Evolutionary conservation across 2,113 vertebrate species (phyloP).

Genomic region (Ochotona princeps): DNA sequence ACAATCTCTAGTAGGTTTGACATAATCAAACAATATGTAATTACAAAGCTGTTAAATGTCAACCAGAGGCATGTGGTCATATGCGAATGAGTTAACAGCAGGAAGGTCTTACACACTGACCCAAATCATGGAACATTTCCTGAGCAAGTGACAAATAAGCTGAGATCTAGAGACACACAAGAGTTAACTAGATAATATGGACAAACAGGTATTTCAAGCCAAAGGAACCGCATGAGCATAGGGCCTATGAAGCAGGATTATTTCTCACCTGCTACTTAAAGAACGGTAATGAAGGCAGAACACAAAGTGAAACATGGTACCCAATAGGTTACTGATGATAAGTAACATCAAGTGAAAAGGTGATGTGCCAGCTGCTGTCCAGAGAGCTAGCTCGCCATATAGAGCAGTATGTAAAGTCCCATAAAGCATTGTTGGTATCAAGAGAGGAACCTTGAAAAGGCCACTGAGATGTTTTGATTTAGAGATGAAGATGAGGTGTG

Average conservation of each 20-base stretch:
- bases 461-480: not conserved
- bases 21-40: slow-evolving; percentile 32
- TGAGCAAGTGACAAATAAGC: not conserved
- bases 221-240: not conserved
- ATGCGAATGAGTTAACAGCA: not conserved
- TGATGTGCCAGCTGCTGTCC: not conserved
- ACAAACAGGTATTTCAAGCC: not conserved
- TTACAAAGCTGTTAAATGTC: slow-evolving; percentile 10
- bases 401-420: not conserved
- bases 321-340: not conserved
- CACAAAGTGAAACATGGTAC: slow-evolving; percentile 17
- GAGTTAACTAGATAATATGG: not conserved
- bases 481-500: not conserved
- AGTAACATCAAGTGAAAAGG: not conserved
- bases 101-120: not conserved
- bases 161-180: slow-evolving; percentile 31
- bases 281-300: not conserved
- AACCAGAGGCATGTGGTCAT: not conserved
- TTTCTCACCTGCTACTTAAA: not conserved
- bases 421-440: slow-evolving; percentile 9
- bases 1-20: slow-evolving; percentile 3
- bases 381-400: slow-evolving; percentile 7
- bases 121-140: slow-evolving; percentile 22
- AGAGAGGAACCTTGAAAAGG: not conserved
- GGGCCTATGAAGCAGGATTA: not conserved